phyloP scores from a whole-genome alignment of 1,140 invertebrate species.

The Drosophila neocordata region DNA sequence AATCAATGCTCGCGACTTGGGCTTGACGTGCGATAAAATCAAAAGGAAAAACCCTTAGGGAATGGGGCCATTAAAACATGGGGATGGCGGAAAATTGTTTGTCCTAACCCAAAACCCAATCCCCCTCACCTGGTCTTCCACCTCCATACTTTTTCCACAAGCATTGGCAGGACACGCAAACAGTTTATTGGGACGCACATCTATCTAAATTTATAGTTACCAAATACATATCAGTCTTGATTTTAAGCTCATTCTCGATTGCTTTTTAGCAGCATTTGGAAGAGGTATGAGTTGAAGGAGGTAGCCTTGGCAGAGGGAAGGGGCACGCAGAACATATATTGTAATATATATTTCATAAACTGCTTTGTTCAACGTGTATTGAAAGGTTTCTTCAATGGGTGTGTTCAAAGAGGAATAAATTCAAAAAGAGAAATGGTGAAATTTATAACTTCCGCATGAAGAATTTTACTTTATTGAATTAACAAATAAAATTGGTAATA shows the following conservation, averaged over 20 bases:
- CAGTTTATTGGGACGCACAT: conserved; percentile 7
- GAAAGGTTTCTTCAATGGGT: conserved; percentile 5
- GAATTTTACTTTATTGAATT: background rate
- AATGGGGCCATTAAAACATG: conserved; percentile 42
- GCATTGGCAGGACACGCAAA: conserved; percentile 12
- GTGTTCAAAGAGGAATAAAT: background rate
- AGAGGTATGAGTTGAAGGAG: too few relatives aligned
- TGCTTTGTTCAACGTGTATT: background rate
- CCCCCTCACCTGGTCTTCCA: background rate
- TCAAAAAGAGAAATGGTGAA: background rate
- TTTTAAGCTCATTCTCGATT: conserved; percentile 4
- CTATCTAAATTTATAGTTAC: background rate
- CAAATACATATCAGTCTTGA: background rate
- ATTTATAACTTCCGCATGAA: background rate
- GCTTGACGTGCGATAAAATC: conserved; percentile 70
- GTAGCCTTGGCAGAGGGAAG: too few relatives aligned
- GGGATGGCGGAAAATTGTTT: conserved; percentile 34
- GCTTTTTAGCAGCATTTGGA: background rate
- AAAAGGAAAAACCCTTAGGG: conserved; percentile 41
- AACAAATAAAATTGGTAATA: background rate
- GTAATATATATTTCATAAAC: background rate
- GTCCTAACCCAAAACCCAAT: conserved; percentile 10
- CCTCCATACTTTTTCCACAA: background rate
- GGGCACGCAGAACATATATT: background rate
- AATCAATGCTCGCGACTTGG: conserved; percentile 64